Evolutionary conservation across 1,140 invertebrate species (phyloP), one percentile per base, ranked within the genome.

Genomic region (Sesamia nonagrioides): DNA sequence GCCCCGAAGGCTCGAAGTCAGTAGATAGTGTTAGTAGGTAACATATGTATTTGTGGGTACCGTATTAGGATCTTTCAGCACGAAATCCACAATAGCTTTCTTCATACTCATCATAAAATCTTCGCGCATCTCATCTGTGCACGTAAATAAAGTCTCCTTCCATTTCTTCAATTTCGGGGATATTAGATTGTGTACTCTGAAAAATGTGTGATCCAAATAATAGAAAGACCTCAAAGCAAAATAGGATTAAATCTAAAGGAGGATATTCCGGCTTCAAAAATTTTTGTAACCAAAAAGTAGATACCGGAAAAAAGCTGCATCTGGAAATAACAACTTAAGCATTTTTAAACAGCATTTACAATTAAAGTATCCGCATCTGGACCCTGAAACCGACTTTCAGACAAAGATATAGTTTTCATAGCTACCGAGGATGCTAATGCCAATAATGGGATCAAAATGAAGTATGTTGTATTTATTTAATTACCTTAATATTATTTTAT

Each of bases 61-160:
- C 90, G 94, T 95, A 78, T 94, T 91, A 1, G 97, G 96, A 93
- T 98, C 97, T 87, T 97, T 96, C 2, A 99, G 92, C 2, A 98
- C 98, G 92, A 98, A 99, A 95, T 99, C 98, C 2, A 98, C 96
- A 5, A 98, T 96, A 0, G 98, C 97, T 92, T 98, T 98, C 89
- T 99, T 99, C 77, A 98, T 97, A 83, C 97, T 97, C 82, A 97
- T 96, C 83, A 97, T 96, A 91, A 98, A 99, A 85, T 98, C 97
- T 80, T 97, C 96, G 85, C 97, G 95, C 84, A 97, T 96, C 88
- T 97, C 97, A 76, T 96, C 88, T 13, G 97, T 95, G 61, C 96
- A 96, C 40, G 93, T 89, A 0, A 93, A 90, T 0, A 97, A 88
- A 6, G 95, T 96, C 0, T 95, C 89, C 72, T 95, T 88, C 96